Percentiles rank a stretch among this genome's conserved stretches.
Evolutionary conservation across 2,888 invertebrate genomes (phyloP).

Genomic region (Ypsolopha sequella): DNA sequence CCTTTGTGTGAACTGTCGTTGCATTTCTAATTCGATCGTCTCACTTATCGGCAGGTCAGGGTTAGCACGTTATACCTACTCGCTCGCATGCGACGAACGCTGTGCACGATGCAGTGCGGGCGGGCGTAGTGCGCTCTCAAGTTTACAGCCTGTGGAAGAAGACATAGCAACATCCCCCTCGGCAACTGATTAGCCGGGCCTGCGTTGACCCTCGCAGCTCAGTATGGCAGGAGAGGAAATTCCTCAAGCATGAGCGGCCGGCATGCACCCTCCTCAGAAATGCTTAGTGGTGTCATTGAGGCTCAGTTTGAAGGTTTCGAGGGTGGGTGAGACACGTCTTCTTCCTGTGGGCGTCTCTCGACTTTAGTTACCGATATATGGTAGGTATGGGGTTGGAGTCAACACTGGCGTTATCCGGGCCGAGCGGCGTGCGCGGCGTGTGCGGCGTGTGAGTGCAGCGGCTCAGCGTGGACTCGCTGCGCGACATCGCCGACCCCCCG

Average conservation of each 20-base stretch:
- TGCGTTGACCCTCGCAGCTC: not conserved
- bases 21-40: no score
- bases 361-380: constrained; percentile 83
- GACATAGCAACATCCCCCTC: constrained; percentile 17
- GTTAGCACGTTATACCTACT: constrained; percentile 32
- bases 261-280: not conserved
- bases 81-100: constrained; percentile 61
- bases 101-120: constrained; percentile 45
- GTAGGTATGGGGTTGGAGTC: constrained; percentile 89
- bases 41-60: no score
- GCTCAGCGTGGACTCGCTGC: constrained; percentile 80
- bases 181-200: not conserved
- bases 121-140: constrained; percentile 48
- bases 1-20: no score
- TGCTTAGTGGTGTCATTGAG: not conserved
- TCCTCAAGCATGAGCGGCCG: constrained; percentile 9
- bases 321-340: not conserved
- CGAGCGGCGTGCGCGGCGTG: constrained; percentile 58
- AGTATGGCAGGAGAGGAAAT: no score
- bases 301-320: no score
- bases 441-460: constrained; percentile 46
- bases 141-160: constrained; percentile 44
- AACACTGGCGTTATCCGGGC: constrained; percentile 84
- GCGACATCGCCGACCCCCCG: constrained; percentile 74
- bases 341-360: not conserved